Conservation (phyloP, 2,797 vertebrate genomes). For the Tinamus major region DNA sequence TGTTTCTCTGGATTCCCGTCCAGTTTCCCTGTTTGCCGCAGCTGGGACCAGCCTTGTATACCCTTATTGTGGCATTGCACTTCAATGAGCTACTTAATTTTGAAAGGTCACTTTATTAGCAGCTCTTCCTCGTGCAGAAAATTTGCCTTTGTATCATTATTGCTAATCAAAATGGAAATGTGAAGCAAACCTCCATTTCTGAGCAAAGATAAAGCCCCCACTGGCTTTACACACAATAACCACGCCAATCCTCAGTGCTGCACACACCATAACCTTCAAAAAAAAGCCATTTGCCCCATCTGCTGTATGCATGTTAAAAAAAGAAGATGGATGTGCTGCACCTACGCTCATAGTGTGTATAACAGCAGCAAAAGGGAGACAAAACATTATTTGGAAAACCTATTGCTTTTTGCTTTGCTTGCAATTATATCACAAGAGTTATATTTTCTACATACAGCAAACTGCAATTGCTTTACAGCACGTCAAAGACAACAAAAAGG, state of each 20-base stretch:
- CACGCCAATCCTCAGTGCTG: conserved; percentile 54
- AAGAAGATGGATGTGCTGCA: conserved; percentile 45
- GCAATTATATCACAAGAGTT: background rate
- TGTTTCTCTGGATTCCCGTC: background rate
- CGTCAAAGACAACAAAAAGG: background rate
- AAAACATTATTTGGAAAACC: background rate
- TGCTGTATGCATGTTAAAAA: conserved; percentile 62
- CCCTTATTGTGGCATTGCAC: conserved; percentile 26
- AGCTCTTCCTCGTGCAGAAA: conserved; percentile 54
- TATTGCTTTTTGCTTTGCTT: background rate
- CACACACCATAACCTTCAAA: conserved; percentile 55
- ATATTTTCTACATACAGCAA: background rate
- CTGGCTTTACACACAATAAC: conserved; percentile 66
- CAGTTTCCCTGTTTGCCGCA: conserved; percentile 28
- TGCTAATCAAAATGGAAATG: conserved; percentile 75
- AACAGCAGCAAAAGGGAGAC: conserved; percentile 21
- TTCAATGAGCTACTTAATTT: conserved; percentile 66
- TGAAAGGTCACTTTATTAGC: conserved; percentile 75
- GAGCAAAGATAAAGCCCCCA: conserved; percentile 57
- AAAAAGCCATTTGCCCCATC: conserved; percentile 63
- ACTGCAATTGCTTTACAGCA: background rate
- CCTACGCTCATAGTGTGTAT: conserved; percentile 6
- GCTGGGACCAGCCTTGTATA: conserved; percentile 45
- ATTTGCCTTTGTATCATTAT: conserved; percentile 71
- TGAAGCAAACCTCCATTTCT: conserved; percentile 45